Evolutionary conservation across 2,888 invertebrate genomes (phyloP), one percentile per base, ranked within the genome.

Genomic region (Cyclophora punctaria): DNA sequence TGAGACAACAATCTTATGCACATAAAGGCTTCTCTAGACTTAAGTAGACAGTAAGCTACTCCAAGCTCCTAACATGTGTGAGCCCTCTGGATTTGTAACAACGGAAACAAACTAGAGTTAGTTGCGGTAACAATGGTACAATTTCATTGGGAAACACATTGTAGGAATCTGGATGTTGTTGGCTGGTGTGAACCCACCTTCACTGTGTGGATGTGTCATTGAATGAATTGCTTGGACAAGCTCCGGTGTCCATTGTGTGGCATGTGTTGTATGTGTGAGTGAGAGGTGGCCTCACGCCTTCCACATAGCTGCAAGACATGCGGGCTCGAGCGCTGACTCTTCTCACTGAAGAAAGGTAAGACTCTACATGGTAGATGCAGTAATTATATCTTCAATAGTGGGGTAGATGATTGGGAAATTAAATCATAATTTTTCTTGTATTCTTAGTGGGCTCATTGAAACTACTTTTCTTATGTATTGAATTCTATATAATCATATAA

Each of bases 1-100:
- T 68, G 77, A 81, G 69, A 69, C 44, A 46, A 20, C 50, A 7
- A 60, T 71, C 75, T 86, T 74, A 74, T 79, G 73, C 67, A 64
- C 83, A 81, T 86, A 81, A 64, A 59, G 75, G 67, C 71, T 85
- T 85, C 87, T 87, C 85, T 80, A 79, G 81, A 83, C 83, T 75
- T 20, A 75, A 75, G 72, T 82, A 80, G 73, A 72, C 71, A 72
- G 69, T 78, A 75, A 75, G 80, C 82, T 79, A 69, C 72, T 67
- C 76, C 69, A 54, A 56, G 71, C 75, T 78, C 72, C 81, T 80
- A 68, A 58, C 67, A 77, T 83, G 81, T 73, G 66, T 62, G 58
- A 60, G 63, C 74, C 75, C 73, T 69, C 58, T 80, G 64, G 63
- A 72, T 73, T 85, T 86, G 84, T 73, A 78, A 70, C 61, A 52